Percentiles rank a stretch among this genome's conserved stretches.
phyloP scores from a whole-genome alignment of 2,797 vertebrate genomes.

The Spinus olivaceus region DNA sequence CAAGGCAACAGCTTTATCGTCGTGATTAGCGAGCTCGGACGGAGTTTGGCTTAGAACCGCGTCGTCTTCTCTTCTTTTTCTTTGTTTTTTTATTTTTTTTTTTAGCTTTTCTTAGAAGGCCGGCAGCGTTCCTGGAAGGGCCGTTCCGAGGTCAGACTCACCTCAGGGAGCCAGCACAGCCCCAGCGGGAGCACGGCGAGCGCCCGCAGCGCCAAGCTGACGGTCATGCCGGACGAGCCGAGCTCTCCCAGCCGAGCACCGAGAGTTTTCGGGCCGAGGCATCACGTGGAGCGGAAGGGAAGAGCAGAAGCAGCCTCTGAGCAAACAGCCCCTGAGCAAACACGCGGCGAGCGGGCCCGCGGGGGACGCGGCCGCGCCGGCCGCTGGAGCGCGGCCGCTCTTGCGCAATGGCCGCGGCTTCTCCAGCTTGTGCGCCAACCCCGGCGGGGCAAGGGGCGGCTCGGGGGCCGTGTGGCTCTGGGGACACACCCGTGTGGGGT shows the following conservation, averaged over 20 bases:
- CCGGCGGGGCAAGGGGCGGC: not conserved
- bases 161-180: constrained; percentile 54
- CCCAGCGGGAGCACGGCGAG: constrained; percentile 46
- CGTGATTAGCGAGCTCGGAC: not conserved
- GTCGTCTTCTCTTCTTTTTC: not conserved
- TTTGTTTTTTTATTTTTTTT: not conserved
- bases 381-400: not conserved
- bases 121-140: not conserved
- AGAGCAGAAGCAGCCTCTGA: not conserved
- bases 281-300: constrained; percentile 28
- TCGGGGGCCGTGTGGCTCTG: not conserved
- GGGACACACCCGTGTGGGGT: not conserved
- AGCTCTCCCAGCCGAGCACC: not conserved
- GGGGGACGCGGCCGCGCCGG: not conserved
- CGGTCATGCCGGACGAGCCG: not conserved
- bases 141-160: constrained; percentile 14
- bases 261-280: not conserved
- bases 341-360: not conserved
- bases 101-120: not conserved
- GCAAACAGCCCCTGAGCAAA: not conserved
- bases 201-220: not conserved
- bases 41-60: not conserved
- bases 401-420: not conserved
- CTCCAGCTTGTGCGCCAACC: not conserved
- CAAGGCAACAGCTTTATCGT: not conserved